Evolutionary conservation across 2,113 vertebrate species (phyloP).

Genomic region (Oncorhynchus mykiss): DNA sequence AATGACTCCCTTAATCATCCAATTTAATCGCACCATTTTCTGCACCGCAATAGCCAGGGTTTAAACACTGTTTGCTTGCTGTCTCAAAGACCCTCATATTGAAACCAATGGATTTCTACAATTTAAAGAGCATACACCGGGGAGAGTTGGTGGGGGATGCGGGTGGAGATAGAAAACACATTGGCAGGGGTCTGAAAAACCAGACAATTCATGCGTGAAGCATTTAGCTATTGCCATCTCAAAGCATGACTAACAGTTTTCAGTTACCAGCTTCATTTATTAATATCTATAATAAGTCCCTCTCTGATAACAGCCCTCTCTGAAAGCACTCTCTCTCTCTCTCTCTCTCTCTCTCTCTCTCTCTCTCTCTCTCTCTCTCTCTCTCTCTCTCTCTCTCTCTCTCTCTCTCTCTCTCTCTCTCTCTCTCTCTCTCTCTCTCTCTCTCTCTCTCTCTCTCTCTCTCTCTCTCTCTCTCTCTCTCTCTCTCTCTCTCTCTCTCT

Average conservation of each 20-base stretch:
- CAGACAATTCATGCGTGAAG: slow-evolving; percentile 57
- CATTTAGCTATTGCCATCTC: slow-evolving; percentile 60
- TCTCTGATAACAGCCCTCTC: slow-evolving; percentile 44
- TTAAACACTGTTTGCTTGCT: slow-evolving; percentile 57
- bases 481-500: no score
- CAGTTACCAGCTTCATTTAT: slow-evolving; percentile 58
- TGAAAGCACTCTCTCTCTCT: slow-evolving; percentile 1
- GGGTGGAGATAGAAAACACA: slow-evolving; percentile 19
- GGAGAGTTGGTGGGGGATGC: background rate
- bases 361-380: no score
- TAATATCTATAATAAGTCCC: slow-evolving; percentile 59
- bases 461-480: no score
- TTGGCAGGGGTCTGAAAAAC: slow-evolving; percentile 32
- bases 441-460: no score
- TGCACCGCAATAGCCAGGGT: slow-evolving; percentile 42
- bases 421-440: no score
- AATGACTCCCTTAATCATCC: slow-evolving; percentile 61
- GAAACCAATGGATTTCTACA: slow-evolving; percentile 64
- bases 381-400: no score
- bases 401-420: no score
- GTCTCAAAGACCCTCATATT: slow-evolving; percentile 59
- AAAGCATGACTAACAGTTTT: slow-evolving; percentile 62
- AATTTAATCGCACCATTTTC: slow-evolving; percentile 61
- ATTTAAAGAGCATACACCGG: slow-evolving; percentile 31
- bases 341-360: no score